A percentile compares a stretch with the other conserved stretches of the same genome.
These are phyloP conservation scores for Platyura marginata DNA, from an alignment of 1,140 invertebrate species.

Conservation along the genomic window DNA sequence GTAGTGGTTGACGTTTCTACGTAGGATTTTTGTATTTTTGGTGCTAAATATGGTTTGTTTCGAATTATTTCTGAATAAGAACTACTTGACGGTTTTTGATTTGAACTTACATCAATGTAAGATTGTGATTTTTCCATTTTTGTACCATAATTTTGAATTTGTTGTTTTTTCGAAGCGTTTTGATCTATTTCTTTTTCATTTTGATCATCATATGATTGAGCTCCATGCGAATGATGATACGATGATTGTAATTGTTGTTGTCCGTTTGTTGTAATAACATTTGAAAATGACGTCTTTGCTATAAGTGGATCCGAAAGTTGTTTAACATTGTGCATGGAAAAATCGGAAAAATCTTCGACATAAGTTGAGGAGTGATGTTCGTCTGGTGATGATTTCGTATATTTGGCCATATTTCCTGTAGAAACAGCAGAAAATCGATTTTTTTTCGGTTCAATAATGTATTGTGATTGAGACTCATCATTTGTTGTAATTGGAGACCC, in stretches of 20 bases:
- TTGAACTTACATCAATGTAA: background rate
- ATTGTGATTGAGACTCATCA: too few relatives aligned
- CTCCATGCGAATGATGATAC: too few relatives aligned
- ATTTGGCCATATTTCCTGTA: too few relatives aligned
- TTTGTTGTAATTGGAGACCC: too few relatives aligned
- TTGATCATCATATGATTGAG: background rate
- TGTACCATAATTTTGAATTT: background rate
- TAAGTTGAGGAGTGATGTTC: too few relatives aligned
- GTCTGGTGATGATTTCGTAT: too few relatives aligned
- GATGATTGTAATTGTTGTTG: too few relatives aligned
- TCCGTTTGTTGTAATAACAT: background rate
- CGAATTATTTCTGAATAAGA: background rate
- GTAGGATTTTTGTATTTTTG: background rate
- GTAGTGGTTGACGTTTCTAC: background rate
- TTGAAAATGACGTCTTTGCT: background rate
- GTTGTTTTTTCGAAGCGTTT: background rate
- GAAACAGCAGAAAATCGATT: too few relatives aligned
- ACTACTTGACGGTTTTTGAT: background rate
- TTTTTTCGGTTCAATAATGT: too few relatives aligned
- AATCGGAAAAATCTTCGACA: background rate
- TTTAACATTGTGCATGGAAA: background rate
- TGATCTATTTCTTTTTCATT: background rate
- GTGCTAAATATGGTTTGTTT: background rate
- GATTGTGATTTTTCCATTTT: background rate
- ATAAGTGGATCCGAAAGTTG: background rate